Conservation (phyloP, 1,140 invertebrate species). For the Telenomus remus region DNA sequence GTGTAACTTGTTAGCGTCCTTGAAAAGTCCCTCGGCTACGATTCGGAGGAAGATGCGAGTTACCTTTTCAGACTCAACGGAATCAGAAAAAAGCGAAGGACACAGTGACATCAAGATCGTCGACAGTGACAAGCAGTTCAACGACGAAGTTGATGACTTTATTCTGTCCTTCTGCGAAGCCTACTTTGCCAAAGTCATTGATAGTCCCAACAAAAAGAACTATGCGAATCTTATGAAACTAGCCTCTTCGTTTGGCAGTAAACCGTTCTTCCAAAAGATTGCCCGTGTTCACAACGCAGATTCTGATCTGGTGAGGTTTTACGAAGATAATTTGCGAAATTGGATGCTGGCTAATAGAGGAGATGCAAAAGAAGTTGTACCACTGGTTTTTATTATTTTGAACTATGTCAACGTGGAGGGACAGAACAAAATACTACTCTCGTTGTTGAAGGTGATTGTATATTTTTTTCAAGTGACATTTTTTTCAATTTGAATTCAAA, state of each 20-base stretch:
- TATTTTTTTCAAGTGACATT: too few species aligned
- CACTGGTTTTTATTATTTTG: slow-evolving; percentile 79
- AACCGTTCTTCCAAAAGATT: slow-evolving; percentile 68
- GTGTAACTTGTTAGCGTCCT: slow-evolving; percentile 67
- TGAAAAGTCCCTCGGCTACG: slow-evolving; percentile 56
- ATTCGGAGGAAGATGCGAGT: slow-evolving; percentile 65
- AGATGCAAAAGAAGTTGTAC: slow-evolving; percentile 73
- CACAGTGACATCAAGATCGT: slow-evolving; percentile 10
- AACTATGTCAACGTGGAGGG: slow-evolving; percentile 72
- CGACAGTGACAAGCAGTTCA: slow-evolving; percentile 52
- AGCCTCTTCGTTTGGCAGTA: slow-evolving; percentile 70
- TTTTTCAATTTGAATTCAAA: slow-evolving; percentile 5
- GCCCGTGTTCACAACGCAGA: slow-evolving; percentile 62
- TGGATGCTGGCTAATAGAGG: slow-evolving; percentile 73
- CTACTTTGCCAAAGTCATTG: slow-evolving; percentile 74
- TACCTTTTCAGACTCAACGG: slow-evolving; percentile 63
- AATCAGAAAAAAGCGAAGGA: slow-evolving; percentile 16
- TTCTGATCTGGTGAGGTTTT: slow-evolving; percentile 71
- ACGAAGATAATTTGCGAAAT: slow-evolving; percentile 72
- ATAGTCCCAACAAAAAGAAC: slow-evolving; percentile 62
- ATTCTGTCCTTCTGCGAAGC: slow-evolving; percentile 74
- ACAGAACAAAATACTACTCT: slow-evolving; percentile 75
- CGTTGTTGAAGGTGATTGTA: slow-evolving; percentile 72
- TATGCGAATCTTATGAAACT: slow-evolving; percentile 71
- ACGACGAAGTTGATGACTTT: slow-evolving; percentile 72